Percentiles rank a stretch among this genome's conserved stretches.
Conservation (phyloP, 2,888 invertebrate genomes). For the Philopedon plagiatum region DNA sequence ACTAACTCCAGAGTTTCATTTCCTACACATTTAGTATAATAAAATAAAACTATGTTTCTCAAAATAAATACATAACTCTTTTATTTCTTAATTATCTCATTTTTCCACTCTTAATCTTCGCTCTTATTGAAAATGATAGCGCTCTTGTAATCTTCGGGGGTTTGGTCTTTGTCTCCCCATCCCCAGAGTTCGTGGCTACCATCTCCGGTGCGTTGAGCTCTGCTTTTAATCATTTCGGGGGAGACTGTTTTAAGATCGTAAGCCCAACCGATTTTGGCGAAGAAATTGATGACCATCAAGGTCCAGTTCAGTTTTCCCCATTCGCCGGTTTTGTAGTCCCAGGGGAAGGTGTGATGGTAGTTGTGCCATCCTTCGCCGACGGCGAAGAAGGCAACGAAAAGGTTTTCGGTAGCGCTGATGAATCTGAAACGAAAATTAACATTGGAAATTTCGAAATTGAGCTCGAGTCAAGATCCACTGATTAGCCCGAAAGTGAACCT, state of each 20-base stretch:
- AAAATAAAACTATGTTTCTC: constrained; percentile 24
- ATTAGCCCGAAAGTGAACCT: no score
- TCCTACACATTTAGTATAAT: constrained; percentile 25
- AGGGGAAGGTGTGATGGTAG: constrained; percentile 89
- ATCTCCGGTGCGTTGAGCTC: constrained; percentile 71
- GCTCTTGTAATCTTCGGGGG: constrained; percentile 62
- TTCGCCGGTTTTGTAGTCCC: constrained; percentile 89
- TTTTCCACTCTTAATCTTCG: constrained; percentile 48
- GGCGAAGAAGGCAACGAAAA: constrained; percentile 77
- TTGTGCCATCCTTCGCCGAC: constrained; percentile 90
- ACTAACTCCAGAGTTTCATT: background rate
- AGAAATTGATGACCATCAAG: constrained; percentile 84
- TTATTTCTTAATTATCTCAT: constrained; percentile 1
- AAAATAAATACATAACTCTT: constrained; percentile 4
- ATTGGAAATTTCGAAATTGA: no score
- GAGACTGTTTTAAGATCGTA: constrained; percentile 89
- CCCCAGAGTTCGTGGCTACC: constrained; percentile 78
- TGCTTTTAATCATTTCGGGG: constrained; percentile 76
- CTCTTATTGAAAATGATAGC: constrained; percentile 62
- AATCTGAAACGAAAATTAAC: constrained; percentile 63
- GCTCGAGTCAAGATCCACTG: no score
- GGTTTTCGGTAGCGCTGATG: constrained; percentile 82
- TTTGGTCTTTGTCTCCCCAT: constrained; percentile 82
- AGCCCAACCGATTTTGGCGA: constrained; percentile 88
- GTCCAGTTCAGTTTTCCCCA: constrained; percentile 80